A percentile compares a stretch with the other conserved stretches of the same genome.
Conservation (phyloP, 2,888 invertebrate species). For the Gisinianus flammeolus region DNA sequence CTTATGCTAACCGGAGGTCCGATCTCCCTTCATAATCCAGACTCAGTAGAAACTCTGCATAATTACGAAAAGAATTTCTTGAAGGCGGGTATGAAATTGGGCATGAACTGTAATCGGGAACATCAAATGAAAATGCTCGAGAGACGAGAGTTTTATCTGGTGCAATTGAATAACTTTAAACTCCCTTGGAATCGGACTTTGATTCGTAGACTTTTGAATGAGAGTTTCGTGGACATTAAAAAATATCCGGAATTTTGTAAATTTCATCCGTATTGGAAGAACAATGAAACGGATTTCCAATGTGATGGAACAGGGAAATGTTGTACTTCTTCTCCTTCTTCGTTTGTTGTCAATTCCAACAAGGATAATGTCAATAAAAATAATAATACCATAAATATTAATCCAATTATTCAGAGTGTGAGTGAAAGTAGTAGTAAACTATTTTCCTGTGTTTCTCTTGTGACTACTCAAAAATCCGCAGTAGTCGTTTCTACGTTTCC, state of each 20-base stretch:
- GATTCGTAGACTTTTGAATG: not conserved
- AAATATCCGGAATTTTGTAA: slow-evolving; percentile 9
- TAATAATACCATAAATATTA: too few relatives aligned
- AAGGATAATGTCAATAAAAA: too few relatives aligned
- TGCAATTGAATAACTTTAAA: not conserved
- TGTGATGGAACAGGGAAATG: not conserved
- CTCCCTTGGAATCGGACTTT: not conserved
- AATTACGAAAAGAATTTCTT: not conserved
- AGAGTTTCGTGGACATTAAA: not conserved
- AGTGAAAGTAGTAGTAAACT: too few relatives aligned
- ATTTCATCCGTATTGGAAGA: not conserved
- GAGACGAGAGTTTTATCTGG: not conserved
- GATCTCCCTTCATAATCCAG: not conserved
- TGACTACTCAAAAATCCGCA: too few relatives aligned
- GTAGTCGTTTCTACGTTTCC: too few relatives aligned
- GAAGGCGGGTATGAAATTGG: slow-evolving; percentile 1
- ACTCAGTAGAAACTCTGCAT: not conserved
- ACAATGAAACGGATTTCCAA: not conserved
- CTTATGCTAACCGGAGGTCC: not conserved
- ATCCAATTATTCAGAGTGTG: too few relatives aligned
- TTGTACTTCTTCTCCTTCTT: not conserved
- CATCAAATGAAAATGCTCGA: slow-evolving; percentile 9
- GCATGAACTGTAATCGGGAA: not conserved
- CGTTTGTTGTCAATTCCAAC: too few relatives aligned
- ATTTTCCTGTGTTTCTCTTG: too few relatives aligned